Base-by-base conservation (phyloP, 2,113 vertebrate species). In the Entelurus aequoreus region DNA sequence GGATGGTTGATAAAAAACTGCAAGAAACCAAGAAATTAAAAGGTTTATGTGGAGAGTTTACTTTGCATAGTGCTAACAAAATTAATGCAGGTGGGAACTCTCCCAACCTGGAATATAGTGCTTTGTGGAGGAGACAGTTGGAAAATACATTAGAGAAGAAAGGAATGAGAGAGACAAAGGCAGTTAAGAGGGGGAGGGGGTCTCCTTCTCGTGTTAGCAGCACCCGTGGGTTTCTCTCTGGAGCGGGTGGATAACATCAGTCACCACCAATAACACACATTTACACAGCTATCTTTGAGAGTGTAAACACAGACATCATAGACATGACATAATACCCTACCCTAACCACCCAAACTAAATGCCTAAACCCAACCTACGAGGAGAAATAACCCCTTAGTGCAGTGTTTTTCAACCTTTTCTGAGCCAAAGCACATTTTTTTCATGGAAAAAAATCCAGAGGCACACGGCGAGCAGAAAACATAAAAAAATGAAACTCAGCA, bases 201-300 rank as follows among this genome's bases (percentile, higher is more conserved):
- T 47, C 47, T 64, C 8, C 15, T 54, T 77, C 51, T 57, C 68
- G 52, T 68, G 63, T 73, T 76, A 78, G 74, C 71, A 81, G 62
- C 67, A 73, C 68, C 62, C 61, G 8, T 28, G 16, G 47, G 63
- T 67, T 78, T 78, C 74, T 75, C 65, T 77, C 61, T 70, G 61
- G 71, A 80, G 69, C 60, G 28, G 50, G 51, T 59, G 62, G 76
- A 84, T 75, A 79, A 66, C 57, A 82, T 84, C 82, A 77, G 70
- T 13, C 28, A 11, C 61, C 52, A 66, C 53, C 69, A 66, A 77
- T 55, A 57, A 75, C 36, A 40, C 64, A 63, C 40, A 48, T 54
- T 55, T 38, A 68, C 47, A 47, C 40, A 28, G 38, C 51, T 42
- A 42, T 57, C 37, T 57, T 42, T 42, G 38, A 4, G 8, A 16